These are phyloP conservation scores for Cydia pomonella DNA, from an alignment of 1,140 invertebrate species.

Conservation along the genomic window DNA sequence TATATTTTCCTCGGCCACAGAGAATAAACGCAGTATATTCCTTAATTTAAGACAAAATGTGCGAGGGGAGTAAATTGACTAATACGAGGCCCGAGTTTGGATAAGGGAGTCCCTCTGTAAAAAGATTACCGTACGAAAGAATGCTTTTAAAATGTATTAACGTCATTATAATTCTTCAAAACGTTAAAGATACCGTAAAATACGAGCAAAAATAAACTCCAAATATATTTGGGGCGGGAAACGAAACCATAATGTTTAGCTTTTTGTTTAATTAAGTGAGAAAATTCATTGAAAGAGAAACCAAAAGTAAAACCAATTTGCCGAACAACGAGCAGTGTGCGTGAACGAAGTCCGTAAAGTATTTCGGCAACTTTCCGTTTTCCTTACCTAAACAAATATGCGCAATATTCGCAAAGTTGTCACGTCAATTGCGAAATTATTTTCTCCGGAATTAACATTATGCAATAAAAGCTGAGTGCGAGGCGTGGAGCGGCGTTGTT, in stretches of 20 bases:
- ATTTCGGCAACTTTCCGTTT: constrained; percentile 12
- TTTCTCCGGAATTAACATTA: constrained; percentile 47
- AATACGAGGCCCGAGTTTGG: constrained; percentile 35
- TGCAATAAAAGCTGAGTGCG: constrained; percentile 40
- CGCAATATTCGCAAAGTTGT: constrained; percentile 21
- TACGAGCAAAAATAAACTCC: constrained; percentile 4
- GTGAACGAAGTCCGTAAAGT: constrained; percentile 3
- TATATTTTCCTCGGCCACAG: constrained; percentile 53
- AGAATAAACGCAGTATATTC: constrained; percentile 52
- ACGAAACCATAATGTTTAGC: constrained; percentile 11
- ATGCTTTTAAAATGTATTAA: constrained; percentile 31
- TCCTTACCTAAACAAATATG: constrained; percentile 17
- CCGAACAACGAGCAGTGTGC: constrained; percentile 23
- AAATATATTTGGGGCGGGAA: constrained; percentile 9
- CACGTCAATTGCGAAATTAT: constrained; percentile 36
- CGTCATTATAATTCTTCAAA: constrained; percentile 24
- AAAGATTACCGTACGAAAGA: constrained; percentile 17
- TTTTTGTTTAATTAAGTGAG: constrained; percentile 29
- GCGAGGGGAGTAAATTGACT: constrained; percentile 36
- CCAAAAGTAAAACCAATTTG: constrained; percentile 25
- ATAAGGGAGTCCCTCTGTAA: constrained; percentile 31
- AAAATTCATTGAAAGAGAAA: constrained; percentile 20
- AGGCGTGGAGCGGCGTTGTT: constrained; percentile 38
- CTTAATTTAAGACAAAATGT: constrained; percentile 49
- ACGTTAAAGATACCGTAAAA: constrained; percentile 12